A percentile compares a stretch with the other conserved stretches of the same genome.
phyloP scores from a whole-genome alignment of 2,888 invertebrate species.

The Caenorhabditis wallacei region DNA sequence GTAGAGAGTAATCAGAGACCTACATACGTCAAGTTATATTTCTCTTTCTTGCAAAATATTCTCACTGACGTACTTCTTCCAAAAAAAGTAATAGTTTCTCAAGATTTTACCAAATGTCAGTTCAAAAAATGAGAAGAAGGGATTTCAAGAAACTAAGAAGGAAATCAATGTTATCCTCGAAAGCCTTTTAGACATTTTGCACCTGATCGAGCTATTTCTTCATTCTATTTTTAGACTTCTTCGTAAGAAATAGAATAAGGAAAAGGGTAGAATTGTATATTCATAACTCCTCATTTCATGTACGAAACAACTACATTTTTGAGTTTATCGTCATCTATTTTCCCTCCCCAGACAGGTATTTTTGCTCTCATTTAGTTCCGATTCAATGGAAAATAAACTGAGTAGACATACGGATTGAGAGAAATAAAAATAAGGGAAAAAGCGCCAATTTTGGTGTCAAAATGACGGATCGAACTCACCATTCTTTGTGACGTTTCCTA shows the following conservation, averaged over 20 bases:
- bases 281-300: neutral
- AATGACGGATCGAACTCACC: constrained; percentile 53
- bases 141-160: neutral
- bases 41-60: constrained; percentile 5
- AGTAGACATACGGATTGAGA: constrained; percentile 3
- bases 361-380: constrained; percentile 24
- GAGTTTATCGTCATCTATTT: constrained; percentile 1
- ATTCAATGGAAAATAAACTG: constrained; percentile 17
- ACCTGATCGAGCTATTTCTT: constrained; percentile 1
- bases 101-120: neutral
- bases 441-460: constrained; percentile 48
- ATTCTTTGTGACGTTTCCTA: constrained; percentile 40
- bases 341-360: constrained; percentile 20
- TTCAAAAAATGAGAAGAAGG: neutral
- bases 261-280: neutral
- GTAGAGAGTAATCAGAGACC: constrained; percentile 18
- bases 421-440: neutral
- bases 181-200: neutral
- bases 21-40: constrained; percentile 36
- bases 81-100: constrained; percentile 1
- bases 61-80: constrained; percentile 8
- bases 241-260: neutral
- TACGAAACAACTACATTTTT: constrained; percentile 23
- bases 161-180: neutral
- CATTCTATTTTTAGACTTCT: constrained; percentile 2